Base-by-base conservation (phyloP, 2,888 invertebrate genomes). In the Antitype chi region DNA sequence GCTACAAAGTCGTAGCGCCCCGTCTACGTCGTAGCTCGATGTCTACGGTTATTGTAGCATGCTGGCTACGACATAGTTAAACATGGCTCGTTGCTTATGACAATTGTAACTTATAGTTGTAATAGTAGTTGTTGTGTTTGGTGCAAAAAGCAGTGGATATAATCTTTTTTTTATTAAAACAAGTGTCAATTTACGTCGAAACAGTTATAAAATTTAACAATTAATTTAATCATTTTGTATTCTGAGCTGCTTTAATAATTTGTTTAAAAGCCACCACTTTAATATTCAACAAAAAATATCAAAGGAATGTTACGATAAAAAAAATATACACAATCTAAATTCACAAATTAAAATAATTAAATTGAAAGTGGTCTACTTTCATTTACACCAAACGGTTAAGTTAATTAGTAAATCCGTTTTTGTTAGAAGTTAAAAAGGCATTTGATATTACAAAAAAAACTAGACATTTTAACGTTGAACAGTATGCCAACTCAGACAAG, bases 11-110 rank as follows among this genome's bases (percentile, higher is more conserved):
- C 60, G 55, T 59, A 78, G 67, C 28, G 6, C 20, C 0, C 4
- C 5, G 53, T 25, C 68, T 81, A 81, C 76, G 60, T 23, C 76
- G 67, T 70, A 81, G 69, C 53, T 49, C 17, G 0, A 17, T 47
- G 28, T 53, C 70, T 57, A 63, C 25, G 38, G 15, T 49, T 17
- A 52, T 15, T 62, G 52, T 62, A 49, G 38, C 53, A 38, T 11
- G 2, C 17, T 49, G 47, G n/a, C 60, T 47, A 63, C 15, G 49
- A 63, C 6, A 52, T 28, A 47, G 43, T 47, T 43, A 43, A 1
- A 43, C 1, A 3, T 38, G 55, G 7, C 15, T 67, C 4, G 11
- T 17, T 28, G 52, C 20, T 23, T 69, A n/a, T 43, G 55, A 13
- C 8, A 23, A 55, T 20, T 5, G 8, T 28, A 38, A 28, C 15